Conservation (phyloP, 2,113 vertebrate genomes). For the Melierax canorus region DNA sequence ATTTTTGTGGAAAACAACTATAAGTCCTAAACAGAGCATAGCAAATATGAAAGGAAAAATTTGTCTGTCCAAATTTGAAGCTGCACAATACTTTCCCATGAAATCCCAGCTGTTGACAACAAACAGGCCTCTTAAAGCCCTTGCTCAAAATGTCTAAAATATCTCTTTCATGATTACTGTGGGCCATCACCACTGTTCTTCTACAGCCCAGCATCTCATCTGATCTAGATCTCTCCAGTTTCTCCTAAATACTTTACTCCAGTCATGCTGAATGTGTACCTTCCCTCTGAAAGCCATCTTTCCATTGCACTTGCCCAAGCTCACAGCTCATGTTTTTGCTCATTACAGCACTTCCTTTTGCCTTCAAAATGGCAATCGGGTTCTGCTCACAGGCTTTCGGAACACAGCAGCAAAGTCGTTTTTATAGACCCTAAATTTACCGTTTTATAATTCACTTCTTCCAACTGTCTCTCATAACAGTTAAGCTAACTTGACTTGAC, state of each 20-base stretch:
- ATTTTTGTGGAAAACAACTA: background rate
- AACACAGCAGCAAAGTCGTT: background rate
- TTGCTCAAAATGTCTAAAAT: background rate
- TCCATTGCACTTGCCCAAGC: background rate
- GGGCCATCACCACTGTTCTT: background rate
- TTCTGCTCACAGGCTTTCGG: background rate
- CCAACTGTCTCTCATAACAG: background rate
- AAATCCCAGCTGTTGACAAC: background rate
- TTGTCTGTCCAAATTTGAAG: background rate
- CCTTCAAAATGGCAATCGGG: background rate
- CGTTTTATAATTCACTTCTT: background rate
- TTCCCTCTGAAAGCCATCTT: background rate
- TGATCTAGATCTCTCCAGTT: background rate
- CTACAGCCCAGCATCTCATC: background rate
- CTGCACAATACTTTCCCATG: background rate
- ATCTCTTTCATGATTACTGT: background rate
- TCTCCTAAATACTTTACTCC: background rate
- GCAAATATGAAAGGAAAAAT: background rate
- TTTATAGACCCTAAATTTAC: background rate
- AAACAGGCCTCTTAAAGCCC: background rate
- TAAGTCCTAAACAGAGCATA: background rate
- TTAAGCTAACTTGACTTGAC: background rate
- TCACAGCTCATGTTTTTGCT: background rate
- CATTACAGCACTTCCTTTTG: background rate
- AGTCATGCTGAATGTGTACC: background rate